phyloP scores from a whole-genome alignment of 2,113 vertebrate species.

The Sprattus sprattus region DNA sequence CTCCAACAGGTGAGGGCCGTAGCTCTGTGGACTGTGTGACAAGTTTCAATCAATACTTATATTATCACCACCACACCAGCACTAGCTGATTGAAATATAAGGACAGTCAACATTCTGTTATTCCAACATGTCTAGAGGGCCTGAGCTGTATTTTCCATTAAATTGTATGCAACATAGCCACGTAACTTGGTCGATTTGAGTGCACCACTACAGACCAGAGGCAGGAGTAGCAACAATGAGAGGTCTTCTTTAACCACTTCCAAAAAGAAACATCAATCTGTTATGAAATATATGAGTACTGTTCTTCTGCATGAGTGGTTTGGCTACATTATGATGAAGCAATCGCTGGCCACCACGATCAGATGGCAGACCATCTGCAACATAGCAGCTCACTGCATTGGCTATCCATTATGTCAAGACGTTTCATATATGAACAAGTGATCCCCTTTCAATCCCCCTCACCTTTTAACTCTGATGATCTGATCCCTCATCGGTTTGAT shows the following conservation, averaged over 20 bases:
- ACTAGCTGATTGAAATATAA: neutral
- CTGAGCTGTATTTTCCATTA: neutral
- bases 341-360: neutral
- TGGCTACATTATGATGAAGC: neutral
- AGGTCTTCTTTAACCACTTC: neutral
- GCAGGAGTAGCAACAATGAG: neutral
- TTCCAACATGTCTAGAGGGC: neutral
- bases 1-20: neutral
- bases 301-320: neutral
- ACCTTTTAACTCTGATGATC: conserved; percentile 97
- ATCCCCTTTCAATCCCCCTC: conserved; percentile 43
- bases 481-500: conserved; percentile 95
- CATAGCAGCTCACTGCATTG: neutral
- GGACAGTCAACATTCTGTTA: neutral
- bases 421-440: neutral
- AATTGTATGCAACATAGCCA: neutral
- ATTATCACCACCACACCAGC: neutral
- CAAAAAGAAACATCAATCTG: neutral
- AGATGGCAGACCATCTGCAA: conserved; percentile 14
- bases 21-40: neutral
- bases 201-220: neutral
- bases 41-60: neutral
- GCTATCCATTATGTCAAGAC: neutral
- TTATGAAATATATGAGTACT: neutral
- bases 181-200: neutral